Evolutionary conservation across 1,140 invertebrate genomes (phyloP).

Genomic region (Maniola jurtina): DNA sequence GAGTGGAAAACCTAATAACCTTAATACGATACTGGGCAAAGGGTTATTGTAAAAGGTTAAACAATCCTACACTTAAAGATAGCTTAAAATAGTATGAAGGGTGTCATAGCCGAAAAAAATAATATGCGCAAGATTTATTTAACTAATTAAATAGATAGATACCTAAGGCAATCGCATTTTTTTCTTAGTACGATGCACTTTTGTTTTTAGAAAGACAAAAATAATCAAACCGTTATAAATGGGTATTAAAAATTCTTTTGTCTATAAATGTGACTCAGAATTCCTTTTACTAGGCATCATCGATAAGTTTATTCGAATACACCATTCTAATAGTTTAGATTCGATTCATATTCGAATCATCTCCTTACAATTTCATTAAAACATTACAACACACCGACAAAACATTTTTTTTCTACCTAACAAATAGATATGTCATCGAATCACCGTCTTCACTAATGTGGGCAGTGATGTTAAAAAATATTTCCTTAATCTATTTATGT

Average conservation of each 20-base stretch:
- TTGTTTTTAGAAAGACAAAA: slow-evolving; percentile 22
- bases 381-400: slow-evolving; percentile 60
- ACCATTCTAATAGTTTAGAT: slow-evolving; percentile 31
- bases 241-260: background rate
- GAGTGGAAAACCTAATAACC: slow-evolving; percentile 75
- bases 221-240: slow-evolving; percentile 13
- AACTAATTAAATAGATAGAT: background rate
- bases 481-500: slow-evolving; percentile 37
- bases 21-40: slow-evolving; percentile 69
- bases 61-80: slow-evolving; percentile 71
- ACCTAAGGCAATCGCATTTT: slow-evolving; percentile 14
- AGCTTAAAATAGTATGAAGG: slow-evolving; percentile 66
- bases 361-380: slow-evolving; percentile 43
- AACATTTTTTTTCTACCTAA: slow-evolving; percentile 73
- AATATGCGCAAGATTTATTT: slow-evolving; percentile 19
- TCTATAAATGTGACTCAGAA: slow-evolving; percentile 18
- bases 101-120: slow-evolving; percentile 20
- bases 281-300: slow-evolving; percentile 21
- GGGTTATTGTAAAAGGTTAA: slow-evolving; percentile 70
- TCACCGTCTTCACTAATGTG: slow-evolving; percentile 65
- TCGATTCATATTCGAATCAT: slow-evolving; percentile 34
- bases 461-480: slow-evolving; percentile 57
- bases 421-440: slow-evolving; percentile 73
- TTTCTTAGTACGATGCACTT: slow-evolving; percentile 13
- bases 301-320: slow-evolving; percentile 30